Base-by-base conservation (phyloP, 1,140 invertebrate genomes). In the Centruroides sculpturatus region DNA sequence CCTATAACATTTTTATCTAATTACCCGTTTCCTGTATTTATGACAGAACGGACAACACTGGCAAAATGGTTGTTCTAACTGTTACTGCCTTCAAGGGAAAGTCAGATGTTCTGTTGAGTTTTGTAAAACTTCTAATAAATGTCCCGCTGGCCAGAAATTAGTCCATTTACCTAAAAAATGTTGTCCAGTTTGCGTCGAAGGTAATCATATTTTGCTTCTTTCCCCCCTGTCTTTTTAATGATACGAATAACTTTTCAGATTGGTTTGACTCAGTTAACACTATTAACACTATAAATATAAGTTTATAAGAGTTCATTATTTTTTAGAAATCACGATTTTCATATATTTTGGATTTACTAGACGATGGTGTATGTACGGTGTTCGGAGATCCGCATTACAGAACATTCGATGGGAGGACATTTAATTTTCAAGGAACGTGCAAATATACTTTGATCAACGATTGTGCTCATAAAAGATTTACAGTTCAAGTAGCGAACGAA, bases 301-400 rank as follows among this genome's bases (percentile, higher is more conserved):
- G 12, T 11, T 47, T 56, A 13, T 56, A 53, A 36, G 23, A 53
- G 23, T 53, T 36, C 51, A 6, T 23, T 53, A 7, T 53, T 53
- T 23, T 36, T 53, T 36, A 60, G 56, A 35, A 55, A 63, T 46
- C 13, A 34, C 11, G 10, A 55, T 35, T 35, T 35, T 49, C 55
- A 57, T 56, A 47, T 23, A 34, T 34, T 54, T 56, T 36, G 13
- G 23, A 57, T 68, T 70, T 76, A 74, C 46, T 69, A 85, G 83
- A 79, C 59, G 86, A 92, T 58, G 89, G 88, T 5, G 85, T 90
- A 0, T 95, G 92, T 72, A 88, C 87, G 0, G 89, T 92, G 0
- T 95, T 90, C 71, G 91, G 91, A 2, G 90, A 95, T 74, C 89
- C 91, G 1, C 90, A 95, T 70, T 95, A 93, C 71, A 83, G 86